phyloP scores from a whole-genome alignment of 2,797 vertebrate genomes.

The Propithecus deckenii region DNA sequence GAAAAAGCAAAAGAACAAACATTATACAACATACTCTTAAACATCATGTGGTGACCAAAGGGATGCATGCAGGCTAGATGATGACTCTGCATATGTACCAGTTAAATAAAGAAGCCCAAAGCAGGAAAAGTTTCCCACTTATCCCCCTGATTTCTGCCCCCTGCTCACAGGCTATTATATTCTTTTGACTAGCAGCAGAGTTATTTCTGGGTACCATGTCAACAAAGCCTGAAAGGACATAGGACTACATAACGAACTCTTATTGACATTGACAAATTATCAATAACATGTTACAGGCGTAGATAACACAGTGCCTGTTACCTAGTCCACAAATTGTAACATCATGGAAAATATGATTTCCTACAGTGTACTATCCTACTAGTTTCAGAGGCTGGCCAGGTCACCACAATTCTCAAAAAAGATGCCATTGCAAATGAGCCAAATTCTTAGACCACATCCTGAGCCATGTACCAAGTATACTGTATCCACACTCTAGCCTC shows the following conservation, averaged over 20 bases:
- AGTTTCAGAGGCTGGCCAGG: not conserved
- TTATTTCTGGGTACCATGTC: not conserved
- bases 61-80: not conserved
- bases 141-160: not conserved
- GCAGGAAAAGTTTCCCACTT: not conserved
- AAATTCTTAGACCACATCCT: not conserved
- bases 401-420: not conserved
- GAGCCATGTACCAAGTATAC: not conserved
- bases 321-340: not conserved
- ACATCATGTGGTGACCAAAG: not conserved
- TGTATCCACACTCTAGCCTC: not conserved
- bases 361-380: not conserved
- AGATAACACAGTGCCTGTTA: not conserved
- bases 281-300: not conserved
- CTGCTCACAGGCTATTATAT: not conserved
- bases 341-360: not conserved
- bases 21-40: not conserved
- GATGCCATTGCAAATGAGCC: not conserved
- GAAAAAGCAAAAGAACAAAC: not conserved
- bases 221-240: not conserved
- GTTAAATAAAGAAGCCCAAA: not conserved
- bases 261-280: not conserved
- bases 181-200: not conserved
- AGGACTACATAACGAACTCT: not conserved
- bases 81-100: not conserved